Evolutionary conservation across 2,113 vertebrate genomes (phyloP), one percentile per base, ranked within the genome.

Genomic region (Apteryx owenii): DNA sequence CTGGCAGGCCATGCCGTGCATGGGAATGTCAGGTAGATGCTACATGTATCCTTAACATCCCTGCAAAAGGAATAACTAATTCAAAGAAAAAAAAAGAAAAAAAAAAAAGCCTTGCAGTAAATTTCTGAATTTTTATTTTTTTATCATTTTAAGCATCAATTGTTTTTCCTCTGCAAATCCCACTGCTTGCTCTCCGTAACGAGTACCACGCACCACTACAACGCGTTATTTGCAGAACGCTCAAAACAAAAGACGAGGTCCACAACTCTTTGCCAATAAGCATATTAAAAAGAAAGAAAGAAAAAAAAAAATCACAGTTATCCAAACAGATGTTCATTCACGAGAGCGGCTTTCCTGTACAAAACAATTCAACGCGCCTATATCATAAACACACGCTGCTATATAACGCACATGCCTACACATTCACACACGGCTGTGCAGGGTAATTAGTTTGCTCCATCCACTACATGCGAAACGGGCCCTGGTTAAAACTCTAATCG

Each of bases 381-480:
- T 64, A 65, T 50, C 46, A 78, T 18, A 71, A 33, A 46, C 71
- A 23, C 28, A 65, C 36, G 36, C 76, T 40, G 86, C 69, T 75
- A 73, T 40, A 46, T 9, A 85, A 80, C 69, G 17, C 26, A 29
- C 53, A 78, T 44, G 46, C 73, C 78, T 38, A 51, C 38, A 81
- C 78, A 79, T 46, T 68, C 50, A 40, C 62, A 16, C 36, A 11
- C 85, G 60, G 29, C 26, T n/a, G 36, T 38, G 36, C 36, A 38
- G 36, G 36, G 36, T 38, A 38, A 38, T 38, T 38, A 38, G 36
- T 38, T 91, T 80, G 94, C 42, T 40, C 95, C 96, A 95, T 95
- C 84, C 38, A 18, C 36, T 38, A 89, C 85, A 83, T 87, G 90
- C 95, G 81, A 96, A 94, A 40, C 77, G 91, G 98, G 97, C 97